A percentile compares a stretch with the other conserved stretches of the same genome.
Evolutionary conservation across 1,140 invertebrate genomes (phyloP).

Genomic region (Zeugodacus cucurbitae): DNA sequence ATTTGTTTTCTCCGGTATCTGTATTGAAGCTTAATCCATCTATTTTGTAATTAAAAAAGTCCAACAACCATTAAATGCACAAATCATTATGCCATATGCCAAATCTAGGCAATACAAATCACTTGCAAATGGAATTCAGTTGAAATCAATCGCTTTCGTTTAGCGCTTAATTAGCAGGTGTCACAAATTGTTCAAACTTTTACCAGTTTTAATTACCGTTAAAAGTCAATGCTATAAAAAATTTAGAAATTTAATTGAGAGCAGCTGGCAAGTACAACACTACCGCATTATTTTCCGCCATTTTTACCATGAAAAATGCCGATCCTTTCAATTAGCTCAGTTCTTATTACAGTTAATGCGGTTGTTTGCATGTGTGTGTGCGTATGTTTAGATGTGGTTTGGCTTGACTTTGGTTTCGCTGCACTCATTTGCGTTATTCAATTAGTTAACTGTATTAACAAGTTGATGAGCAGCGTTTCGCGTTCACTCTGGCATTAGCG

Average conservation of each 20-base stretch:
- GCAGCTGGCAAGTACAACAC: neutral
- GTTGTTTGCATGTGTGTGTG: neutral
- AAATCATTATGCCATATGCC: no score
- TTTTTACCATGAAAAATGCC: neutral
- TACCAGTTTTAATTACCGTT: neutral
- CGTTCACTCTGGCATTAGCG: neutral
- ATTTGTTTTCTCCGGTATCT: no score
- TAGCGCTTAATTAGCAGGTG: neutral
- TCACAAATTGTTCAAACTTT: neutral
- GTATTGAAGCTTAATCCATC: no score
- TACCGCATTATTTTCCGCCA: neutral
- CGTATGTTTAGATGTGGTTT: neutral
- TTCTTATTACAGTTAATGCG: neutral
- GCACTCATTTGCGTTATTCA: neutral
- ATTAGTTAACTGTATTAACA: conserved; percentile 29
- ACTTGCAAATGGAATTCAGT: no score
- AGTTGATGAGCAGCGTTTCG: neutral
- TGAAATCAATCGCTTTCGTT: no score
- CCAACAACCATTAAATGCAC: no score
- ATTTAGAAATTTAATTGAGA: neutral
- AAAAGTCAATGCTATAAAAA: neutral
- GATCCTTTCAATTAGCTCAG: neutral
- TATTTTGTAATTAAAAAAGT: no score
- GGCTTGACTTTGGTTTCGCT: neutral
- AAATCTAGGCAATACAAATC: no score